Evolutionary conservation across 2,888 invertebrate species (phyloP), one percentile per base, ranked within the genome.

Genomic region (Corbicula japonica): DNA sequence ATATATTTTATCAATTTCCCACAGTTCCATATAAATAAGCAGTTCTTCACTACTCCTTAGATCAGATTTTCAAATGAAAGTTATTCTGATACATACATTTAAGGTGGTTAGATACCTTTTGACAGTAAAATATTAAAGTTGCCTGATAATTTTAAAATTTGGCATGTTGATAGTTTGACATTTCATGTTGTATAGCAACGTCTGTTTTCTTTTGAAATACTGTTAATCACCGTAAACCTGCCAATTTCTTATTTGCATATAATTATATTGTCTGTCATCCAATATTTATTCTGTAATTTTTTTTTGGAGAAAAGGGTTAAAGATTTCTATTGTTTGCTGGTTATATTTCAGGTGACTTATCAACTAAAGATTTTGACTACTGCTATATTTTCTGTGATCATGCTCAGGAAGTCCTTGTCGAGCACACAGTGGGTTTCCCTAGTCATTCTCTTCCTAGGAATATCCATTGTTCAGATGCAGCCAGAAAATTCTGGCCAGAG

Each of bases 291-390:
- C n/a, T n/a, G n/a, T n/a, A n/a, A n/a, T n/a, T n/a, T n/a, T n/a
- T n/a, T n/a, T n/a, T n/a, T n/a, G n/a, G n/a, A n/a, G n/a, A n/a
- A n/a, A n/a, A n/a, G n/a, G n/a, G n/a, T n/a, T n/a, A n/a, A n/a
- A n/a, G n/a, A 30, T 30, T 30, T 56, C 10, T 10, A 28, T 12
- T 21, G 12, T 56, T 12, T 28, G 21, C 8, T 50, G 8, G 8
- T 30, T 26, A 12, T 8, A 38, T n/a, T 41, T 69, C 90, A 94
- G 94, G 94, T 94, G 21, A 94, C 94, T 0, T 95, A 94, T 83
- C 94, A 94, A 84, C 87, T 95, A 81, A 94, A 94, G 88, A 94
- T 95, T 72, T 89, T 94, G n/a, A 94, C 94, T 2, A 94, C 95
- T 12, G 94, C 94, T 21, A 81, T 94, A 18, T 94, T 94, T 87